A percentile compares a stretch with the other conserved stretches of the same genome.
Evolutionary conservation across 1,140 invertebrate genomes (phyloP).

Genomic region (Papilio dardanus): DNA sequence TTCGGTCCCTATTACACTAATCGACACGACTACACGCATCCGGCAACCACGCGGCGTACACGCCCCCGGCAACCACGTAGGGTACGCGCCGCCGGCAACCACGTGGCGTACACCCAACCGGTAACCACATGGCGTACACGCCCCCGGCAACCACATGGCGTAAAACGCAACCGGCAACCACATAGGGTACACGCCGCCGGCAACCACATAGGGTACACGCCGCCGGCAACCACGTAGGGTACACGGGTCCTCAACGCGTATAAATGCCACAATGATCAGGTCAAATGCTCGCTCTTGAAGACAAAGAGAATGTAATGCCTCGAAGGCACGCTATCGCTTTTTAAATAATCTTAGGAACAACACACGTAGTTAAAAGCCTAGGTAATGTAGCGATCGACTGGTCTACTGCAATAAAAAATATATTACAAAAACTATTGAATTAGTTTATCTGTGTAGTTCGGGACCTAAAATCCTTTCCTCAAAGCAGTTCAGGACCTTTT

Average conservation of each 20-base stretch:
- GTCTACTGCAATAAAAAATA: too few species aligned
- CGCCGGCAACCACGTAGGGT: too few species aligned
- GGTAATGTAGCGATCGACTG: not conserved
- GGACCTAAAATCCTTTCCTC: too few species aligned
- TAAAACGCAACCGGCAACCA: not conserved
- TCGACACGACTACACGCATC: not conserved
- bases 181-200: not conserved
- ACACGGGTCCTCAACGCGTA: too few species aligned
- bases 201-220: not conserved
- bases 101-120: not conserved
- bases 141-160: too few species aligned
- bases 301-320: conserved; percentile 27
- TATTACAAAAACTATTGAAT: too few species aligned
- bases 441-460: too few species aligned
- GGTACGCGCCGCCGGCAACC: not conserved
- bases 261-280: not conserved
- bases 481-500: too few species aligned
- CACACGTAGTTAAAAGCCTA: conserved; percentile 32
- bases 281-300: conserved; percentile 16
- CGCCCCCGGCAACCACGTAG: not conserved
- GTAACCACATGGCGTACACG: not conserved
- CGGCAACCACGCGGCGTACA: not conserved
- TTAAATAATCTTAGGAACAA: conserved; percentile 38
- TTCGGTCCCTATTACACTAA: conserved; percentile 6
- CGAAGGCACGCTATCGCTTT: conserved; percentile 24